Evolutionary conservation across 2,888 invertebrate species (phyloP), one percentile per base, ranked within the genome.

Genomic region (Tachystola acroxantha): DNA sequence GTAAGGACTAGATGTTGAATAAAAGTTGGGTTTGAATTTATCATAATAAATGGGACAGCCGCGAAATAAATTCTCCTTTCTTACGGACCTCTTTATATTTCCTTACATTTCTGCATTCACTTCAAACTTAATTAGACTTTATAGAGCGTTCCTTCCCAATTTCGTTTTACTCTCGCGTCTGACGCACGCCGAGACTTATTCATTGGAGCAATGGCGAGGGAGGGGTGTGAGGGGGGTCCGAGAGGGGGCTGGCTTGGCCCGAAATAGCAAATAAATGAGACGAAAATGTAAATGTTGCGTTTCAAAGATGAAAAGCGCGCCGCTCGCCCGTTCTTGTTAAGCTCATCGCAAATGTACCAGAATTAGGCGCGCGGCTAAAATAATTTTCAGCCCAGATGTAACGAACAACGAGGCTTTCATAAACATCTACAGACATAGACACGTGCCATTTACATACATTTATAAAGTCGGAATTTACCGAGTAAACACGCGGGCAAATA

Each of bases 251-350:
- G 63, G 63, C 64, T 59, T 71, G 67, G 76, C 81, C 75, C 82
- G 81, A 86, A 86, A 86, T 86, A 86, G 86, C 86, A 84, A 84
- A 85, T 86, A 86, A 86, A 86, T 86, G 86, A 86, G 86, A 84
- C 86, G 86, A 86, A 86, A 86, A 86, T 86, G 86, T 86, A 86
- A 86, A 86, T 86, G 86, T 84, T 78, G 80, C 82, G 86, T 80
- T 84, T 81, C 79, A 74, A 76, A 86, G 82, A 86, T 85, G 86
- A 86, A 86, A 85, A 85, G 84, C 84, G 69, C 66, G 72, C 75
- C 80, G 81, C 70, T 66, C 68, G 71, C 75, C 59, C 75, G 74
- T 68, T 79, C 81, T 74, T 77, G 82, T 81, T 82, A 84, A 81
- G 84, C 79, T 80, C 81, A 73, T 76, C 77, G 80, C 81, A 79